These are phyloP conservation scores for Phrynocephalus forsythii DNA, from an alignment of 2,797 vertebrate genomes.

Conservation along the genomic window DNA sequence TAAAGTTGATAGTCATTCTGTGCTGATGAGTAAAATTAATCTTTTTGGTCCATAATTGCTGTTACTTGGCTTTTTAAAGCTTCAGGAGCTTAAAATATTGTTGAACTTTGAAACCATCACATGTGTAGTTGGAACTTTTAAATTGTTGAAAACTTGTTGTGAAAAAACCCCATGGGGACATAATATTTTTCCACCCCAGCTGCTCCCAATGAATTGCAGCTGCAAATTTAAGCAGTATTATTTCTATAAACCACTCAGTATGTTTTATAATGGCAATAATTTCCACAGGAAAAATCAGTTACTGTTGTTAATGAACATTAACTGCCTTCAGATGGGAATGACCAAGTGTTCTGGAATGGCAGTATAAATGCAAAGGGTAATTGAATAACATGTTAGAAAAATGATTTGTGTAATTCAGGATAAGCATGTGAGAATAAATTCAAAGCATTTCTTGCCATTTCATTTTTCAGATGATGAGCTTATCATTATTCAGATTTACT, in stretches of 20 bases:
- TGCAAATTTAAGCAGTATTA: slow-evolving; percentile 73
- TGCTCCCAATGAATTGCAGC: slow-evolving; percentile 79
- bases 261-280: slow-evolving; percentile 80
- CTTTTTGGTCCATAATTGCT: slow-evolving; percentile 20
- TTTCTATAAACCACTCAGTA: slow-evolving; percentile 79
- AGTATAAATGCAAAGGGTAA: slow-evolving; percentile 77
- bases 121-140: slow-evolving; percentile 75
- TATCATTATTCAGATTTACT: slow-evolving; percentile 80
- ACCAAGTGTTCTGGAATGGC: slow-evolving; percentile 74
- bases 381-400: slow-evolving; percentile 79
- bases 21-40: slow-evolving; percentile 12
- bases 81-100: slow-evolving; percentile 73
- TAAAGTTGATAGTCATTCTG: neutral
- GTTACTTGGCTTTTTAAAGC: slow-evolving; percentile 69
- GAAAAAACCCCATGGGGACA: slow-evolving; percentile 69
- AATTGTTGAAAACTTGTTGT: slow-evolving; percentile 79
- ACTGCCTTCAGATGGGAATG: slow-evolving; percentile 80
- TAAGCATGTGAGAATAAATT: slow-evolving; percentile 80
- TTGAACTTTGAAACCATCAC: slow-evolving; percentile 73
- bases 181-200: slow-evolving; percentile 74
- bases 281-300: slow-evolving; percentile 83
- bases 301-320: slow-evolving; percentile 81
- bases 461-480: slow-evolving; percentile 78
- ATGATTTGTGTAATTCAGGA: slow-evolving; percentile 78
- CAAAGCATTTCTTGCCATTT: slow-evolving; percentile 69